Conservation (phyloP, 23 tunicate species). For the Pegea sp. region DNA sequence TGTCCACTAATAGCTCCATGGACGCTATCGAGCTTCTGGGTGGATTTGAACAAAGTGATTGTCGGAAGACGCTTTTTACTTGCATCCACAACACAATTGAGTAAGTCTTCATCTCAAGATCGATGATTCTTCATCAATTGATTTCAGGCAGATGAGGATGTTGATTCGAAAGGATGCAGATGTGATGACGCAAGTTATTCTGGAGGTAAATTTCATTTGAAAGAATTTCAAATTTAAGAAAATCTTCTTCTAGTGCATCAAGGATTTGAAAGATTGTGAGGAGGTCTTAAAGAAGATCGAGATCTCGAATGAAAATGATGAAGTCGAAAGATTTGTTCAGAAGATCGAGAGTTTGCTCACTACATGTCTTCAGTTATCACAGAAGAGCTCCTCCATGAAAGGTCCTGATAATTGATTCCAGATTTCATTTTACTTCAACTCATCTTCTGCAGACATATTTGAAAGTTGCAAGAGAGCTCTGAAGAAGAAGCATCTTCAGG, state of each 20-base stretch:
- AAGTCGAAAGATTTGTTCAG: neutral
- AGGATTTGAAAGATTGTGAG: too few relatives aligned
- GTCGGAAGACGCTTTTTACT: slow-evolving; percentile 1
- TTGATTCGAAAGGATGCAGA: too few relatives aligned
- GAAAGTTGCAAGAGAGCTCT: neutral
- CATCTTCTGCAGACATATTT: neutral
- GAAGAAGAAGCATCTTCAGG: slow-evolving; percentile 2
- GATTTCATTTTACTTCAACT: neutral
- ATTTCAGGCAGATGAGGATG: too few relatives aligned
- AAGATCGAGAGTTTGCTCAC: neutral
- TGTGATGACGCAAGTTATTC: too few relatives aligned
- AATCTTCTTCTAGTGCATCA: too few relatives aligned
- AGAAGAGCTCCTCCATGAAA: neutral
- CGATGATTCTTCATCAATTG: too few relatives aligned
- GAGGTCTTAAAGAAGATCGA: neutral
- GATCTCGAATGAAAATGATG: neutral
- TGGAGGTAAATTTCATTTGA: too few relatives aligned
- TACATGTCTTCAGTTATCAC: neutral
- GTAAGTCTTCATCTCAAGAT: too few relatives aligned
- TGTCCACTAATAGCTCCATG: slow-evolving; percentile 65
- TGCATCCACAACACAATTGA: slow-evolving; percentile 2
- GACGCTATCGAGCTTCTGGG: slow-evolving; percentile 90
- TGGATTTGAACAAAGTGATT: slow-evolving; percentile 60
- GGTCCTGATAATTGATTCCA: neutral
- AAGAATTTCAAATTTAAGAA: too few relatives aligned